A percentile compares a stretch with the other conserved stretches of the same genome.
Conservation (phyloP, 1,140 invertebrate genomes). For the Chironomus tepperi region DNA sequence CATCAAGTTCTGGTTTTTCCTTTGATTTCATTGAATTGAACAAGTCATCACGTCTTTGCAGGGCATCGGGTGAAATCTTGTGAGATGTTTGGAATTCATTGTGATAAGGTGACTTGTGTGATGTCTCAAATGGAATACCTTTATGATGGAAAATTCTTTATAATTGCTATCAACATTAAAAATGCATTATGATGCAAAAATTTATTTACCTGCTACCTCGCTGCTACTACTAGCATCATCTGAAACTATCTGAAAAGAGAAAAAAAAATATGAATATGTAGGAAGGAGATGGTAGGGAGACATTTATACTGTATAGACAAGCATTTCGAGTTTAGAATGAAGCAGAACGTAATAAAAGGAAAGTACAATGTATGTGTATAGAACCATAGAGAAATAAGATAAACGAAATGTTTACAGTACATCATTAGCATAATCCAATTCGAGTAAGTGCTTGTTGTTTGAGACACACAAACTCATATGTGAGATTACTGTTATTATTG, state of each 20-base stretch:
- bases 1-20: constrained; percentile 38
- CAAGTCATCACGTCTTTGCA: constrained; percentile 26
- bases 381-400: background rate
- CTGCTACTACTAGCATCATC: background rate
- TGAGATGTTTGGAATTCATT: constrained; percentile 36
- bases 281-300: background rate
- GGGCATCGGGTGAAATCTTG: constrained; percentile 30
- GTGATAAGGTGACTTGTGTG: constrained; percentile 35
- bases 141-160: background rate
- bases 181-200: constrained; percentile 1
- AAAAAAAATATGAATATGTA: background rate
- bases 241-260: background rate
- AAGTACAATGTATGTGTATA: too few relatives aligned
- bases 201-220: background rate
- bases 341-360: background rate
- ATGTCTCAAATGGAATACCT: constrained; percentile 32
- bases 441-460: constrained; percentile 10
- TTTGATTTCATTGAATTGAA: constrained; percentile 38
- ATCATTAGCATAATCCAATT: constrained; percentile 20
- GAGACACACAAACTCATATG: background rate
- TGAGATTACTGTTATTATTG: too few relatives aligned
- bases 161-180: background rate
- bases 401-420: constrained; percentile 16
- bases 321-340: background rate
- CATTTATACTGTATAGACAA: background rate